Percentiles rank a stretch among this genome's conserved stretches.
phyloP scores from a whole-genome alignment of 1,140 invertebrate genomes.

The Brachionus asplanchnoidis region DNA sequence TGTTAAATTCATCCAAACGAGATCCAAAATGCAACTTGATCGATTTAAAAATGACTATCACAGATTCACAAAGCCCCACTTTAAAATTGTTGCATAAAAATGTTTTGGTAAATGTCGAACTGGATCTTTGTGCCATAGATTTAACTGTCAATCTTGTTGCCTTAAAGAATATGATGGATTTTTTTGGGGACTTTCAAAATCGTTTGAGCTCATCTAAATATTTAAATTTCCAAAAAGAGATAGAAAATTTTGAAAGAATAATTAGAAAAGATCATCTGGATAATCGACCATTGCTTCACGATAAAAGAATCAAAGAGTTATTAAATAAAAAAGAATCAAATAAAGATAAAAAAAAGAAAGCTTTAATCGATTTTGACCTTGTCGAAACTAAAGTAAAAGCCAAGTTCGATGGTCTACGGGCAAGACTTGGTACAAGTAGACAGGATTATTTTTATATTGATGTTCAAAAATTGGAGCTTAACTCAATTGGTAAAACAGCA shows the following conservation, averaged over 20 bases:
- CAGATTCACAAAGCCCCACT: constrained; percentile 24
- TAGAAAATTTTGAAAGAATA: background rate
- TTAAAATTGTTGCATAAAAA: constrained; percentile 12
- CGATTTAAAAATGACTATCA: background rate
- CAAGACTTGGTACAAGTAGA: background rate
- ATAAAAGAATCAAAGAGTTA: constrained; percentile 4
- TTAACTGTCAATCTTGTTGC: constrained; percentile 16
- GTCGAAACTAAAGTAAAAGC: constrained; percentile 3
- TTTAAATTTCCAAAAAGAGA: background rate
- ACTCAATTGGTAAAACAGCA: background rate
- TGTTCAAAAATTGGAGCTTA: background rate
- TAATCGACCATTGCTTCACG: background rate
- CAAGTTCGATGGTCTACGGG: constrained; percentile 6
- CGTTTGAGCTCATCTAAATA: background rate
- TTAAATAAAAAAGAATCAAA: background rate
- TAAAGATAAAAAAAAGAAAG: background rate
- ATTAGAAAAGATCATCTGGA: background rate
- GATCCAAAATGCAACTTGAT: background rate
- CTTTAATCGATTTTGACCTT: background rate
- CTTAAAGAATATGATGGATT: constrained; percentile 15
- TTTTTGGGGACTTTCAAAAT: background rate
- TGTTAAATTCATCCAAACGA: background rate
- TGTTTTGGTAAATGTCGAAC: background rate
- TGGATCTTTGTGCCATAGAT: background rate
- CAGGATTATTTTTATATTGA: background rate